Conservation (phyloP, 2,888 invertebrate species). For the Globia sparganii region DNA sequence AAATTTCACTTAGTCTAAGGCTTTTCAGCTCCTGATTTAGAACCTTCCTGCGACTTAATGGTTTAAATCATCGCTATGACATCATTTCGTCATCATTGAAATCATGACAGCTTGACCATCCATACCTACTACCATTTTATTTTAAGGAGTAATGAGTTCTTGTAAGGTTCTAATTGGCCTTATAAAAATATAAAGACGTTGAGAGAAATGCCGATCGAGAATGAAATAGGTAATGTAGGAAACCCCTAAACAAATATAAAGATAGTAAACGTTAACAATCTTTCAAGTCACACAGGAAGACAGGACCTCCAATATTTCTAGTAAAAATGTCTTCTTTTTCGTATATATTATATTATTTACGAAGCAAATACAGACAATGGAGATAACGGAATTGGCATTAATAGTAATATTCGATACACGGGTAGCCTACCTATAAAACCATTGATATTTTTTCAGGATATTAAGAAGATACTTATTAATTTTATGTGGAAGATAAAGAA, state of each 20-base stretch:
- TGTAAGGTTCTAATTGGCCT: background rate
- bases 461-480: background rate
- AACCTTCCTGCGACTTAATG: background rate
- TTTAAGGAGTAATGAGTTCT: background rate
- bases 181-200: background rate
- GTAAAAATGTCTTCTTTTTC: slow-evolving; percentile 2
- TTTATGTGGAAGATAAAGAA: background rate
- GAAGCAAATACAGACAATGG: background rate
- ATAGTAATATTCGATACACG: slow-evolving; percentile 2
- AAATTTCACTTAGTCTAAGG: background rate
- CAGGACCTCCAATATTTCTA: background rate
- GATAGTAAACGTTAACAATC: too few species aligned
- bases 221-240: background rate
- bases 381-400: slow-evolving; percentile 1
- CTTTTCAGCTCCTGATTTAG: background rate
- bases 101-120: background rate
- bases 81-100: background rate
- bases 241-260: too few species aligned
- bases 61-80: too few species aligned
- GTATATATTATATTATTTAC: background rate
- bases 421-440: background rate
- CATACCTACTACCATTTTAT: background rate
- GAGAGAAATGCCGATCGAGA: background rate
- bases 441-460: background rate
- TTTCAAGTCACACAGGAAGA: background rate